Evolutionary conservation across 2,797 vertebrate genomes (phyloP).

Genomic region (Parauchenoglanis punctatus): DNA sequence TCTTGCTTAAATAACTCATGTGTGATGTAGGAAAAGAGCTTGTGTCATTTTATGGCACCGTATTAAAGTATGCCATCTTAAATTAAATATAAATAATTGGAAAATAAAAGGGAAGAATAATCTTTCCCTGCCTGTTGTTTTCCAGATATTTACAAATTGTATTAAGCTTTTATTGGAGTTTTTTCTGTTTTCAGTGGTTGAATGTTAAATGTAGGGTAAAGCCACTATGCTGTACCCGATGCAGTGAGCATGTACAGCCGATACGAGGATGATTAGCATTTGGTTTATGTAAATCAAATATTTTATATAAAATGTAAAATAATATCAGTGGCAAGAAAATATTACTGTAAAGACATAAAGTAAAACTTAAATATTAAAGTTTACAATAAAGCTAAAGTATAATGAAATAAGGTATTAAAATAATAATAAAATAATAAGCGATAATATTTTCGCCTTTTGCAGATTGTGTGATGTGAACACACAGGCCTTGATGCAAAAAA

Average conservation of each 20-base stretch:
- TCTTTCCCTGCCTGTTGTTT: neutral
- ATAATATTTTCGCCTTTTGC: neutral
- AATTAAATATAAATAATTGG: neutral
- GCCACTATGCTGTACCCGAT: neutral
- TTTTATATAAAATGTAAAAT: neutral
- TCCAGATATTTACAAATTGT: neutral
- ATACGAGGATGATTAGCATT: neutral
- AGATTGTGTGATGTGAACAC: neutral
- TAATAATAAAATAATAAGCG: neutral
- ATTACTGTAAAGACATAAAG: neutral
- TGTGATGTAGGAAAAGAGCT: neutral
- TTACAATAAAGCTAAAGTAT: neutral
- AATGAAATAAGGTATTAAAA: too few species aligned
- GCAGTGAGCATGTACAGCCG: neutral
- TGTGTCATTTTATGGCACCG: neutral
- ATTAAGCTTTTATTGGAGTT: neutral
- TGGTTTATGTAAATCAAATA: neutral
- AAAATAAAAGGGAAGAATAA: neutral
- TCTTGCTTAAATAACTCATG: neutral
- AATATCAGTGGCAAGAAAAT: neutral
- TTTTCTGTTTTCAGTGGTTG: neutral
- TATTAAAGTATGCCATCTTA: neutral
- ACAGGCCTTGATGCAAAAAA: neutral
- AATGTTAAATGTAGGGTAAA: neutral
- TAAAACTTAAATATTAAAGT: neutral